Evolutionary conservation across 2,888 invertebrate genomes (phyloP).

Genomic region (Nephrotoma guestfalica): DNA sequence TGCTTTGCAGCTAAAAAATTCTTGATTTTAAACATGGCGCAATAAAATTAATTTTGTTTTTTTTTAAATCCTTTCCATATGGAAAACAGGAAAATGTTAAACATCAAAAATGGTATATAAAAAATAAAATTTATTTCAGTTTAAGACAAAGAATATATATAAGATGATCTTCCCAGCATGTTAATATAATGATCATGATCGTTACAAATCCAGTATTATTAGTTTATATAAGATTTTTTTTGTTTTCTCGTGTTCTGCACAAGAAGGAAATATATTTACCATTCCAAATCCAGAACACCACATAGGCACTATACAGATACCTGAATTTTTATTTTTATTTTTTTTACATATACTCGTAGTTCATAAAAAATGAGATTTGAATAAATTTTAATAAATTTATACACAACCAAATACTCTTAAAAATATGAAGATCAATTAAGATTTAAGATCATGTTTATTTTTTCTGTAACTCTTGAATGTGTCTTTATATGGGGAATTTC

Average conservation of each 20-base stretch:
- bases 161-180: not conserved
- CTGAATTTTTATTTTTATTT: not conserved
- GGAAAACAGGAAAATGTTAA: not conserved
- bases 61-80: not conserved
- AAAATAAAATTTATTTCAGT: not conserved
- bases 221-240: not conserved
- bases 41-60: not conserved
- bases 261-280: not conserved
- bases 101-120: not conserved
- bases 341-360: not conserved
- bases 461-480: not conserved
- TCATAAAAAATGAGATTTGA: not conserved
- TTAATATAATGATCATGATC: not conserved
- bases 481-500: not conserved
- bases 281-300: not conserved
- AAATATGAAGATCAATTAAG: not conserved
- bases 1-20: not conserved
- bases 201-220: not conserved
- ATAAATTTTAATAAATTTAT: not conserved
- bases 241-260: not conserved
- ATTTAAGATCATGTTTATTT: not conserved
- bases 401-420: not conserved
- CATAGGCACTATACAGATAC: not conserved
- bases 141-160: not conserved
- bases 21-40: not conserved